Conservation (phyloP, 2,888 invertebrate species). For the Rhopalosiphum nymphaeae region DNA sequence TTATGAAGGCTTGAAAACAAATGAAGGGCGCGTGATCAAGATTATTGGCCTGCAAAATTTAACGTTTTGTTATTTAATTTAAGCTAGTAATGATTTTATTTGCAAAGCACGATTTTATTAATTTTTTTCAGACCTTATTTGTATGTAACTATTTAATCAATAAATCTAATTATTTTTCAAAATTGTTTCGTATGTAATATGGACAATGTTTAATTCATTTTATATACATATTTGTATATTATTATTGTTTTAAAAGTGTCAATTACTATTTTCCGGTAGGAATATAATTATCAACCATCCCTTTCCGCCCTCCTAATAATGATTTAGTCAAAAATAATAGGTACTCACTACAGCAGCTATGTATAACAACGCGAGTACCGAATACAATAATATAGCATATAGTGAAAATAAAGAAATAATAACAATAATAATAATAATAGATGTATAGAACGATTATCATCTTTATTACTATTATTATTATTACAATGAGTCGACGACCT, state of each 20-base stretch:
- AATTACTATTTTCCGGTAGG: slow-evolving; percentile 1
- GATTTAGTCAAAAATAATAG: neutral
- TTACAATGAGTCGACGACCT: neutral
- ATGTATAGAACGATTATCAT: neutral
- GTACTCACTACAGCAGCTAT: neutral
- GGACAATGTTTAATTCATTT: neutral
- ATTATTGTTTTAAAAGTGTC: neutral
- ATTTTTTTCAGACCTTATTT: neutral
- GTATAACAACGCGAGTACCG: neutral
- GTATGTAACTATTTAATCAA: neutral
- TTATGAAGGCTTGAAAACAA: neutral
- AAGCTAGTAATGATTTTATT: neutral
- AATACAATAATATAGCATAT: neutral
- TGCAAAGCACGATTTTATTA: neutral
- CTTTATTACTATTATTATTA: neutral
- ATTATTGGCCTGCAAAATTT: neutral
- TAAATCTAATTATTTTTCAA: neutral
- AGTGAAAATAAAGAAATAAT: too few relatives aligned
- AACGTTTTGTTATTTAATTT: neutral
- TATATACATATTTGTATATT: neutral
- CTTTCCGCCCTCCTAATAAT: neutral
- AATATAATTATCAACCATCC: neutral
- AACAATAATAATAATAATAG: neutral
- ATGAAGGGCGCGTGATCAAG: neutral
- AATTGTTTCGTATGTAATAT: neutral